A percentile compares a stretch with the other conserved stretches of the same genome.
These are phyloP conservation scores for Glaucidium brasilianum DNA, from an alignment of 2,113 vertebrate species.

Conservation along the genomic window DNA sequence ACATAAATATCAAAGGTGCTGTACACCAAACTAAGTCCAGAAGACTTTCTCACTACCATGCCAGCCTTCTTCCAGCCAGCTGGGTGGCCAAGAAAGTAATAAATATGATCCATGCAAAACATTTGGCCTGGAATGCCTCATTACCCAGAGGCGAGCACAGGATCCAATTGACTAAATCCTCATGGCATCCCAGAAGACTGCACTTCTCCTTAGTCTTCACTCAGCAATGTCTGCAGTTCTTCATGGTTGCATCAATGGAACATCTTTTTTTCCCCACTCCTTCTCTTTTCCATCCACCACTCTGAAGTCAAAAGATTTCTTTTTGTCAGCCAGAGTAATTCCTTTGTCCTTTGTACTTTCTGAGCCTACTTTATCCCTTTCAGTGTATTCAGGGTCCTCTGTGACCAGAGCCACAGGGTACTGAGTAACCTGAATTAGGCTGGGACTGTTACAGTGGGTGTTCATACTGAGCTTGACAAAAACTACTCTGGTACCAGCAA, in stretches of 20 bases:
- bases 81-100: constrained; percentile 50
- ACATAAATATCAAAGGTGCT: neutral
- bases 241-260: neutral
- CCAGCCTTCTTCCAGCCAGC: constrained; percentile 2
- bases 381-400: neutral
- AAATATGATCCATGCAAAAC: constrained; percentile 45
- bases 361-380: neutral
- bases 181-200: constrained; percentile 39
- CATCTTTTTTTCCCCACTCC: neutral
- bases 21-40: neutral
- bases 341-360: neutral
- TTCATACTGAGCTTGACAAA: neutral
- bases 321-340: neutral
- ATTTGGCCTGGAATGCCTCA: constrained; percentile 43
- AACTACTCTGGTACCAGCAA: neutral
- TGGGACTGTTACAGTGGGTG: neutral
- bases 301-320: neutral
- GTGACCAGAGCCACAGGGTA: neutral
- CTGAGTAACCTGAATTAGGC: neutral
- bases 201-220: neutral
- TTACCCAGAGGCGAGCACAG: constrained; percentile 31
- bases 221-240: neutral
- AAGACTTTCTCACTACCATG: neutral
- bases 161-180: constrained; percentile 68
- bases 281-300: neutral